Conservation (phyloP, 2,113 vertebrate genomes). For the Nycticryphes semicollaris region DNA sequence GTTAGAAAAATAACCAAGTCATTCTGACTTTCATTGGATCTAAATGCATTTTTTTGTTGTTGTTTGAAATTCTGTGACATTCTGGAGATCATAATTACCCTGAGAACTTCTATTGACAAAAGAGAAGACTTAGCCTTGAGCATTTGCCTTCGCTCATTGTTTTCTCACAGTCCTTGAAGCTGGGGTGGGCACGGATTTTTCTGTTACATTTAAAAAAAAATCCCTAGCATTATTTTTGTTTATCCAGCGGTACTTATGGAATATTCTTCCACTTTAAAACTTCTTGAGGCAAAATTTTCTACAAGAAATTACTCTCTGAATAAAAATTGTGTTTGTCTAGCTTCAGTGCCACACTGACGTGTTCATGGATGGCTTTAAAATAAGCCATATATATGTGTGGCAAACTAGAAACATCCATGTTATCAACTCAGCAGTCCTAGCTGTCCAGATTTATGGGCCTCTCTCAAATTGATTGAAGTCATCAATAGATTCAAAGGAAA, state of each 20-base stretch:
- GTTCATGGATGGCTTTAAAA: background rate
- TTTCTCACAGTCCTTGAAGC: background rate
- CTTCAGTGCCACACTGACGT: background rate
- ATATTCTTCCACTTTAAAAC: background rate
- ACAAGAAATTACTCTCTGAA: background rate
- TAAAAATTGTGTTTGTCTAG: background rate
- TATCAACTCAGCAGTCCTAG: background rate
- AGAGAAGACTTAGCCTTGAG: background rate
- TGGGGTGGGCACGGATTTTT: background rate
- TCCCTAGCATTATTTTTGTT: background rate
- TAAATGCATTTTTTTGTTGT: background rate
- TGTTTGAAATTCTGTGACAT: background rate
- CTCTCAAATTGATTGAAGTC: fast-evolving
- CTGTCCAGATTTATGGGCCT: background rate
- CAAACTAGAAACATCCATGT: background rate
- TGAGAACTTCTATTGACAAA: background rate
- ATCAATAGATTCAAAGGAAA: background rate
- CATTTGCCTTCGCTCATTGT: constrained; percentile 7
- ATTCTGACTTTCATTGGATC: background rate
- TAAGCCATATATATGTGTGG: background rate
- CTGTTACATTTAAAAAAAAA: background rate
- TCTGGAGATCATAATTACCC: background rate
- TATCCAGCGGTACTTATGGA: background rate
- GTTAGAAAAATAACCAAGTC: background rate
- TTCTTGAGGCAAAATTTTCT: background rate